Evolutionary conservation across 2,113 vertebrate species (phyloP), one percentile per base, ranked within the genome.

Genomic region (Cichladusa arquata): DNA sequence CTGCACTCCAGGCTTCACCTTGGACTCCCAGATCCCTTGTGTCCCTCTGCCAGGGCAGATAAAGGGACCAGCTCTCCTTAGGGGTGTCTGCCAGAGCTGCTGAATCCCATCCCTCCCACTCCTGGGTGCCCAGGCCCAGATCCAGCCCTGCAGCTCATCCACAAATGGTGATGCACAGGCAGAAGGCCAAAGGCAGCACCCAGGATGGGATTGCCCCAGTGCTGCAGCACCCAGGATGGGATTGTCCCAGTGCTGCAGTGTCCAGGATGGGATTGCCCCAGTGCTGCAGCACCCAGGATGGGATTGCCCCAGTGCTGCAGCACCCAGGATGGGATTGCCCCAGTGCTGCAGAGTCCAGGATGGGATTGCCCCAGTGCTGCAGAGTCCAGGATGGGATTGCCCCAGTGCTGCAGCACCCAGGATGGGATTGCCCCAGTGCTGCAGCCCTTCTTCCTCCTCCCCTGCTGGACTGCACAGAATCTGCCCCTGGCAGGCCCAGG

Each of bases 401-500:
- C 36, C 36, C 36, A 36, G 36, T 36, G 36, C 36, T 36, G 36
- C 36, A 36, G 36, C 36, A 36, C 36, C 36, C 36, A 36, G 36
- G 36, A 36, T 36, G 36, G 36, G 36, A 36, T 36, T 36, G 36
- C 36, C 36, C 36, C 36, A 36, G 36, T 36, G 36, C 36, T 36
- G 36, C 36, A 36, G 36, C 42, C 14, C 42, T 40, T 23, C 57
- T n/a, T 64, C 48, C 5, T 26, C n/a, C 26, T 14, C 78, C 78
- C 14, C 0, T 18, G 11, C 51, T 18, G 42, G 33, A 8, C 72
- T 61, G 51, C 34, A 3, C 0, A 8, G 40, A 20, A 24, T 18
- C 69, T 48, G 25, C 70, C n/a, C n/a, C 74, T 38, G 36, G 2
- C 34, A 3, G 8, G 45, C 50, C 28, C 73, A 17, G n/a, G 12